Conservation (phyloP, 2,797 vertebrate genomes). For the Sebastes minor region DNA sequence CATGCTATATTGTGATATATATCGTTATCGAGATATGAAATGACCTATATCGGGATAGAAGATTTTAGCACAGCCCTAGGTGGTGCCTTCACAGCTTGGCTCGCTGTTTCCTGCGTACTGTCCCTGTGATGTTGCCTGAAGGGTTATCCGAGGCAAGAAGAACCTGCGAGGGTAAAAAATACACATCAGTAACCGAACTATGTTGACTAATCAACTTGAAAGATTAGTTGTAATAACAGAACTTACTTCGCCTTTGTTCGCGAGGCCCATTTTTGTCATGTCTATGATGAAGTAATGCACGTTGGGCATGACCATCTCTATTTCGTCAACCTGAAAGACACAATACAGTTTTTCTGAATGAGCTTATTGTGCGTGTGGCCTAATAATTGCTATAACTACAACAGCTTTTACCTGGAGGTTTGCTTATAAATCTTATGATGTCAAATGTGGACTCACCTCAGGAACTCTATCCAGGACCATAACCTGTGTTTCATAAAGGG, state of each 20-base stretch:
- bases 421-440: background rate
- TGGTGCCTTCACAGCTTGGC: slow-evolving; percentile 68
- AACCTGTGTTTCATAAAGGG: slow-evolving; percentile 90
- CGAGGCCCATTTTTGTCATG: slow-evolving; percentile 92
- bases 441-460: slow-evolving; percentile 78
- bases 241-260: slow-evolving; percentile 92
- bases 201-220: background rate
- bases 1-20: no score
- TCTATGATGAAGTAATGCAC: slow-evolving; percentile 91
- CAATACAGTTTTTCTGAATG: background rate
- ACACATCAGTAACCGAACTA: background rate
- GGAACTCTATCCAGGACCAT: slow-evolving; percentile 82
- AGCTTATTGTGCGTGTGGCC: background rate
- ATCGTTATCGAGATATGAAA: no score
- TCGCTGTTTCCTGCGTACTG: slow-evolving; percentile 82
- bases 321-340: slow-evolving; percentile 89
- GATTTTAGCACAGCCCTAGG: no score
- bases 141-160: slow-evolving; percentile 91
- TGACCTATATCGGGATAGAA: no score
- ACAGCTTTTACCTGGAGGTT: background rate
- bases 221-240: background rate
- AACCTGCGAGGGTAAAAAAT: slow-evolving; percentile 79
- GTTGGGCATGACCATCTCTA: slow-evolving; percentile 93
- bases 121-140: slow-evolving; percentile 92
- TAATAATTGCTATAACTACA: background rate